Evolutionary conservation across 2,113 vertebrate genomes (phyloP), one percentile per base, ranked within the genome.

Genomic region (Albula glossodonta): DNA sequence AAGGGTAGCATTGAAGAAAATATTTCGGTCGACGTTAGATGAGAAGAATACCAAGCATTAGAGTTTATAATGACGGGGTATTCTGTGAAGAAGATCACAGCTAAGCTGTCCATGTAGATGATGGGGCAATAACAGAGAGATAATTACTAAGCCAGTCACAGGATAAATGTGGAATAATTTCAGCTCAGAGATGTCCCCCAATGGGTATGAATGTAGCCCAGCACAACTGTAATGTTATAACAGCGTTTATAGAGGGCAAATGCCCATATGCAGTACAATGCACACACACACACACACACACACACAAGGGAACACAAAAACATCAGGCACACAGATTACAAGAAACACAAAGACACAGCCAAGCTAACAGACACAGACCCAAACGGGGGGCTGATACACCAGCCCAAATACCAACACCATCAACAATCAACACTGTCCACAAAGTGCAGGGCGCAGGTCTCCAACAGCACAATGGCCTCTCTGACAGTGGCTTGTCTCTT

Each of bases 391-490:
- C 60, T 5, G 5, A 88, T 85, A 89, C 92, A 83, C 53, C 31
- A 91, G 84, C 82, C 85, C 85, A 86, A 80, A 85, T 81, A 83
- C 87, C 87, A 79, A 77, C 81, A 90, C 89, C 83, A 78, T 84
- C 7, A n/a, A 22, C 13, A 79, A 80, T 49, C 82, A 80, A 95
- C 95, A 94, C 93, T 93, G 90, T 93, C 92, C 92, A 93, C 92
- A 94, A 95, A 95, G 93, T 94, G 93, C 5, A 57, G 70, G 10
- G 92, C 88, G 89, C 92, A 94, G 79, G 87, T 86, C 88, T 89
- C 88, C 93, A 87, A 86, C 85, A 79, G 53, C 88, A 95, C 94
- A 96, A 96, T 95, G 91, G 94, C 93, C 81, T 91, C 95, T 95
- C 94, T 96, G 93, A 96, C 94, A 94, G 94, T 93, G 93, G 87